Conservation (phyloP, 2,888 invertebrate genomes). For the Zygogramma bicolorata region DNA sequence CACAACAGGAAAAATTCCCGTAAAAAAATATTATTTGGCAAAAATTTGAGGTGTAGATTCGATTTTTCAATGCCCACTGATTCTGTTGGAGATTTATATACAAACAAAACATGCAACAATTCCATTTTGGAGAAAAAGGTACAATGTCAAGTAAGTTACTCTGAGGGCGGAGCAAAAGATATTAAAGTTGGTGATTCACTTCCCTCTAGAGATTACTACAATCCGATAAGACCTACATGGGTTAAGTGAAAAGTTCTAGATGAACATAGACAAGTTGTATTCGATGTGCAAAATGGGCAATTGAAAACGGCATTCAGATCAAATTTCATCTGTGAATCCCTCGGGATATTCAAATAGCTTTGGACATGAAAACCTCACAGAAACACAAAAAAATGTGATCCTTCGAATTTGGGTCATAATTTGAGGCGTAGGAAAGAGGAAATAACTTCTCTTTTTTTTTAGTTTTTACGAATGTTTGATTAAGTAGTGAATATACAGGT, state of each 20-base stretch:
- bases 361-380: neutral
- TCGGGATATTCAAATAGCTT: neutral
- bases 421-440: neutral
- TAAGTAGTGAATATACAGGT: neutral
- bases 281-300: neutral
- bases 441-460: neutral
- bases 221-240: too few species aligned
- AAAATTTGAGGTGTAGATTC: neutral
- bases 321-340: neutral
- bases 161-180: neutral
- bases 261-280: neutral
- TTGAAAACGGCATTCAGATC: neutral
- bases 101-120: neutral
- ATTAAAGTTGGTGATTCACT: neutral
- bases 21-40: neutral
- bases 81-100: neutral
- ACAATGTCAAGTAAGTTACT: neutral
- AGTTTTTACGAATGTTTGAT: neutral
- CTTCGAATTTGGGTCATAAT: neutral
- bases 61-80: neutral
- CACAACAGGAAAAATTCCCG: neutral
- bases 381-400: neutral
- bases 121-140: neutral
- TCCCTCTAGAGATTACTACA: too few species aligned
- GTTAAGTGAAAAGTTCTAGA: too few species aligned